Evolutionary conservation across 2,797 vertebrate species (phyloP).

Genomic region (Astyanax mexicanus): DNA sequence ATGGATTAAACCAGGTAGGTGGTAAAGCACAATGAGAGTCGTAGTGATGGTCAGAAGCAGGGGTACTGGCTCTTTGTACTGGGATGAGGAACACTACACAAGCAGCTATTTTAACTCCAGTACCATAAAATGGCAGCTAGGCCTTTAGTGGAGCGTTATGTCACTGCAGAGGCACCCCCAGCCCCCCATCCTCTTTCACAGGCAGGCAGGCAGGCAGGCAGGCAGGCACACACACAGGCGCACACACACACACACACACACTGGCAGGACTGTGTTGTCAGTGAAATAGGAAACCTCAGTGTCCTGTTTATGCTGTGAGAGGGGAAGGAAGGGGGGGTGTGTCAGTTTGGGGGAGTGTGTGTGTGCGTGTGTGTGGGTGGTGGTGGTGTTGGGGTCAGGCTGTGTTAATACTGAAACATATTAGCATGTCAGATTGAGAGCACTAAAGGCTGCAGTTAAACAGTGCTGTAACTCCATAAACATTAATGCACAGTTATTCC

Average conservation of each 20-base stretch:
- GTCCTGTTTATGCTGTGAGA: constrained; percentile 57
- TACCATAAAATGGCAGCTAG: constrained; percentile 24
- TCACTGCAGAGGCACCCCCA: constrained; percentile 22
- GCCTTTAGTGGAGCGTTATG: constrained; percentile 21
- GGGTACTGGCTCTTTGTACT: not conserved
- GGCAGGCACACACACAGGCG: no score
- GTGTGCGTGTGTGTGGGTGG: no score
- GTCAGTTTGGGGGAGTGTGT: no score
- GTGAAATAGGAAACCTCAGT: constrained; percentile 61
- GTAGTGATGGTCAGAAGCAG: no score
- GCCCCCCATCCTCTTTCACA: not conserved
- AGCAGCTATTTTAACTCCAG: not conserved
- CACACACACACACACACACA: no score
- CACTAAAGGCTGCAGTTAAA: no score
- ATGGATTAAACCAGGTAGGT: no score
- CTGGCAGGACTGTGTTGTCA: constrained; percentile 49
- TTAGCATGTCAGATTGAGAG: no score
- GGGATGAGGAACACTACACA: not conserved
- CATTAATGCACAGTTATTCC: no score
- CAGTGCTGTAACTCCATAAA: no score
- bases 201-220: no score
- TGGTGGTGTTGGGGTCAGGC: not conserved
- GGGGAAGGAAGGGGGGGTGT: constrained; percentile 17
- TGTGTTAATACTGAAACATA: not conserved
- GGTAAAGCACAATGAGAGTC: no score